These are phyloP conservation scores for Acanthochromis polyacanthus DNA, from an alignment of 2,113 vertebrate genomes.

Conservation along the genomic window DNA sequence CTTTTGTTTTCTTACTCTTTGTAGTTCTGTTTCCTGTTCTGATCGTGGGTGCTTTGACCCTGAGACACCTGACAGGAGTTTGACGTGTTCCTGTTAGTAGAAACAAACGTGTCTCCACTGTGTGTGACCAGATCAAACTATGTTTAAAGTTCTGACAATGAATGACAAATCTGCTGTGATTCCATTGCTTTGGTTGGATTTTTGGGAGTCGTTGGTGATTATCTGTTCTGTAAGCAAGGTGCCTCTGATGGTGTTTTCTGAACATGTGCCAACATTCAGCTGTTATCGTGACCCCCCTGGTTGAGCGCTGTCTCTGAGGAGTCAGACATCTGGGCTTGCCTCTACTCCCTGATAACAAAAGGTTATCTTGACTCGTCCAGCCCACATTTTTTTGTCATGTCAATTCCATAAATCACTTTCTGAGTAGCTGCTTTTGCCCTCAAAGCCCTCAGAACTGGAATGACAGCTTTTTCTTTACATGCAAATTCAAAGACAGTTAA, in stretches of 20 bases:
- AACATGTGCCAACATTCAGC: slow-evolving; percentile 5
- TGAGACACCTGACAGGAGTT: slow-evolving; percentile 47
- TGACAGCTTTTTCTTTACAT: slow-evolving; percentile 1
- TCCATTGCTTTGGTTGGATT: too few species aligned
- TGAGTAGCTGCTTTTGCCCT: background rate
- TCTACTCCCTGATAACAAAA: slow-evolving; percentile 35
- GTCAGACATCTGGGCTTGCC: slow-evolving; percentile 40
- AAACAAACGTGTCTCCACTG: too few species aligned
- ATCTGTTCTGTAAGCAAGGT: background rate
- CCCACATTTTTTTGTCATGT: background rate
- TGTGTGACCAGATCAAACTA: background rate
- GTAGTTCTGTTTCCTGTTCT: background rate
- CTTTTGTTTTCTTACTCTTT: background rate
- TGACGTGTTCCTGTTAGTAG: background rate
- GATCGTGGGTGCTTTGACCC: background rate
- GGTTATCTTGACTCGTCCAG: slow-evolving; percentile 27
- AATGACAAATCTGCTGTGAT: background rate
- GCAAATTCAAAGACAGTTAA: slow-evolving; percentile 1
- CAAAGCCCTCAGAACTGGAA: slow-evolving; percentile 21
- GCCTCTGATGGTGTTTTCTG: background rate
- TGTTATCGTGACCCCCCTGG: slow-evolving; percentile 5
- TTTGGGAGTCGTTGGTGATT: too few species aligned
- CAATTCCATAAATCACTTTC: slow-evolving; percentile 3
- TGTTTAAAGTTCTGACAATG: background rate
- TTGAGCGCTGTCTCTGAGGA: background rate